Base-by-base conservation (phyloP, 2,113 vertebrate genomes). In the Labeo catla region DNA sequence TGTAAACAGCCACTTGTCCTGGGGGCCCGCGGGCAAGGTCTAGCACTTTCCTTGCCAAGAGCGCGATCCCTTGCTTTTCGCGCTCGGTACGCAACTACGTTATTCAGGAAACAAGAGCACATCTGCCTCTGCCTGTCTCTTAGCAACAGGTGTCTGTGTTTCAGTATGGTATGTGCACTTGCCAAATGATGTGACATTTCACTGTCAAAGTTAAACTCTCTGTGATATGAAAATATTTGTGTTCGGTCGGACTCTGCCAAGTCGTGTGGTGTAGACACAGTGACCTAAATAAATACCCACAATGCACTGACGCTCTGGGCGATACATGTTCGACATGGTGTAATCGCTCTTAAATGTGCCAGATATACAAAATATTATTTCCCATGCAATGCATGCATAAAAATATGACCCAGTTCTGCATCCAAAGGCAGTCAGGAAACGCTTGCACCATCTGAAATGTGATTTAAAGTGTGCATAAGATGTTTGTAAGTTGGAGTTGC, bases 111-210 rank as follows among this genome's bases (percentile, higher is more conserved):
- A 84, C 68, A 54, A 84, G 47, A 73, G 34, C 73, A 82, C 80
- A 84, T 89, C 78, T 77, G 83, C 59, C 43, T 89, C 78, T 77
- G 83, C 59, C 43, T 39, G 85, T 87, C 54, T 87, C 85, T 89
- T 89, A 87, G 85, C 85, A 89, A 86, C 88, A 89, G 88, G 85
- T 89, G 85, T 84, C 28, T 82, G 36, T 6, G 74, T 76, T 82
- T 85, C 16, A 85, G 39, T 81, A 63, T 87, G 23, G 59, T 70
- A 86, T 87, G 45, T 78, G 28, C n/a, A n/a, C 43, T 63, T 84
- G 59, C 76, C 85, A 85, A 89, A 77, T 87, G 49, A 82, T 82
- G 70, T 89, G 82, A 72, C 82, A 87, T 85, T 82, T 84, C 77
- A 23, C 50, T 73, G 21, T 57, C 28, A 39, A 52, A 59, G 66